Conservation (phyloP, 2,113 vertebrate species). For the Sapajus apella region DNA sequence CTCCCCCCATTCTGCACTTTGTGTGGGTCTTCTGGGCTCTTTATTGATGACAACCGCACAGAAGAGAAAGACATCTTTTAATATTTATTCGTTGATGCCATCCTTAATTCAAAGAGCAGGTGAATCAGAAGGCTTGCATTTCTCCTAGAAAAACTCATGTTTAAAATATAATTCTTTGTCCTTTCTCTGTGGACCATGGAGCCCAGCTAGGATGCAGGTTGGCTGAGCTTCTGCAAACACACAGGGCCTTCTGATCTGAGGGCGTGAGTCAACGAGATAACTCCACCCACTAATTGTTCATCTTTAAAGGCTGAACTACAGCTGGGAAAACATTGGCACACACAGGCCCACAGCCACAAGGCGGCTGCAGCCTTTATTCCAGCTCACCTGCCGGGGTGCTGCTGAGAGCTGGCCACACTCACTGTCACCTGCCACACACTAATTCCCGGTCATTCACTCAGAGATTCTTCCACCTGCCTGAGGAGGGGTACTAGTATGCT, state of each 20-base stretch:
- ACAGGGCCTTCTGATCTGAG: neutral
- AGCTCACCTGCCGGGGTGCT: neutral
- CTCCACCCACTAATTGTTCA: neutral
- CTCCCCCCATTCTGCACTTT: neutral
- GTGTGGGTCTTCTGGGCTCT: neutral
- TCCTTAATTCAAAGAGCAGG: neutral
- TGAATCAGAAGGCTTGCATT: neutral
- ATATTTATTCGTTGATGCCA: neutral
- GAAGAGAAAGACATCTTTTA: rapidly evolving
- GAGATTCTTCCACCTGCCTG: neutral
- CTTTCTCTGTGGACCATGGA: neutral
- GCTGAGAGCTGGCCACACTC: rapidly evolving
- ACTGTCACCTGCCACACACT: rapidly evolving
- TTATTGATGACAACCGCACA: neutral
- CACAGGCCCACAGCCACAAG: neutral
- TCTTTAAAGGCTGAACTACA: neutral
- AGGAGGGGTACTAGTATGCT: rapidly evolving
- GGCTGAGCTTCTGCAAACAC: neutral
- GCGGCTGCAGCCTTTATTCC: neutral
- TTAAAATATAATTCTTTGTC: neutral
- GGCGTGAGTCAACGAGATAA: neutral
- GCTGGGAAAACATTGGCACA: neutral
- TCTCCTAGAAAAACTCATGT: neutral
- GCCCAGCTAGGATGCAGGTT: neutral
- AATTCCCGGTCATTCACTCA: neutral